These are phyloP conservation scores for Yasuhikotakia modesta DNA, from an alignment of 2,797 vertebrate species.

Conservation along the genomic window DNA sequence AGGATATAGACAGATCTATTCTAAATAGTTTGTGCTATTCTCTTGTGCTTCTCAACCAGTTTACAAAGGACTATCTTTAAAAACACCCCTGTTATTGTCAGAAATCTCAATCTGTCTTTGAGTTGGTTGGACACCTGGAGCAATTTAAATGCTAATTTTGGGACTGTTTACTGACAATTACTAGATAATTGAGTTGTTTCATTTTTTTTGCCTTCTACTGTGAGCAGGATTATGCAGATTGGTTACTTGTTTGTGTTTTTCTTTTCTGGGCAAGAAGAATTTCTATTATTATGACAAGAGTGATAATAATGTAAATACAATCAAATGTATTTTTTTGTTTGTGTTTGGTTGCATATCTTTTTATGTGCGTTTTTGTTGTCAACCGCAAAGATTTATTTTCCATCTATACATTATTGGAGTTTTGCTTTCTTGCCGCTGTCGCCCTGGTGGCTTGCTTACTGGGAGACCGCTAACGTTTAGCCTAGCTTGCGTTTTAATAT, in stretches of 20 bases:
- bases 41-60: conserved; percentile 13
- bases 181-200: too few relatives aligned
- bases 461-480: too few relatives aligned
- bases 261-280: not conserved
- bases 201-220: conserved; percentile 21
- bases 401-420: too few relatives aligned
- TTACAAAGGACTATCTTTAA: too few relatives aligned
- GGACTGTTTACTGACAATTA: conserved; percentile 62
- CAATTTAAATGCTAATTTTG: conserved; percentile 68
- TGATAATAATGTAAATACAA: too few relatives aligned
- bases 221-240: conserved; percentile 24
- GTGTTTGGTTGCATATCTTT: not conserved
- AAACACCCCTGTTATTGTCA: conserved; percentile 27
- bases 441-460: too few relatives aligned
- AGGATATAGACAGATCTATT: not conserved
- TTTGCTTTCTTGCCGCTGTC: too few relatives aligned
- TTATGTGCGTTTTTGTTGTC: too few relatives aligned
- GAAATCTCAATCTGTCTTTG: conserved; percentile 44
- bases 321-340: too few relatives aligned
- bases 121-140: conserved; percentile 44
- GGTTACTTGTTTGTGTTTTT: not conserved
- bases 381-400: too few relatives aligned
- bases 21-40: not conserved
- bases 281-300: conserved; percentile 5
- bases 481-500: too few relatives aligned